phyloP scores from a whole-genome alignment of 92 coral and sea anemone species.

The Epizoanthus illoricatus region DNA sequence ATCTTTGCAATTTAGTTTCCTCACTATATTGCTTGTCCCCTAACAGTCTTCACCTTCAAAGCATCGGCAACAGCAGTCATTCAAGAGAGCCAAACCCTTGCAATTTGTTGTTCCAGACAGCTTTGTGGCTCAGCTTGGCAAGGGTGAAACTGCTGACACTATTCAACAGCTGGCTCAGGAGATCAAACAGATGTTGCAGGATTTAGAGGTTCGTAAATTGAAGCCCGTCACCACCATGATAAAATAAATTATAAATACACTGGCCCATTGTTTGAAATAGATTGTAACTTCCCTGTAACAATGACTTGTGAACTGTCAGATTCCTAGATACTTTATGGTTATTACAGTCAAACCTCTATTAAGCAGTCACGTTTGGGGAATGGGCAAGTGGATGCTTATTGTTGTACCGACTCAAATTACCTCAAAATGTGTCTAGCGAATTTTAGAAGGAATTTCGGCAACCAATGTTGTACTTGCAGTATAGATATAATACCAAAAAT shows the following conservation, averaged over 20 bases:
- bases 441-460: too few relatives aligned
- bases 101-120: slow-evolving; percentile 62
- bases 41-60: slow-evolving; percentile 74
- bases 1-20: not conserved
- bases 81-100: slow-evolving; percentile 72
- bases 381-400: too few relatives aligned
- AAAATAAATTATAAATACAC: not conserved
- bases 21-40: not conserved
- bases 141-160: slow-evolving; percentile 1
- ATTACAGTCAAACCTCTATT: too few relatives aligned
- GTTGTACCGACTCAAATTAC: too few relatives aligned
- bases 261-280: too few relatives aligned
- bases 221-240: not conserved
- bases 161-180: slow-evolving; percentile 39
- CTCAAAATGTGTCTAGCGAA: too few relatives aligned
- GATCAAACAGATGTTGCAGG: slow-evolving; percentile 47
- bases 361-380: too few relatives aligned
- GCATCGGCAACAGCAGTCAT: slow-evolving; percentile 63
- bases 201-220: slow-evolving; percentile 61
- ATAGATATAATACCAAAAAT: too few relatives aligned
- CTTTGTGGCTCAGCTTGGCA: slow-evolving; percentile 18
- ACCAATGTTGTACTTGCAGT: too few relatives aligned
- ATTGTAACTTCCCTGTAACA: too few relatives aligned
- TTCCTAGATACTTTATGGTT: too few relatives aligned
- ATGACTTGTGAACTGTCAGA: too few relatives aligned